Evolutionary conservation across 2,888 invertebrate species (phyloP).

Genomic region (Sinotaia quadrata): DNA sequence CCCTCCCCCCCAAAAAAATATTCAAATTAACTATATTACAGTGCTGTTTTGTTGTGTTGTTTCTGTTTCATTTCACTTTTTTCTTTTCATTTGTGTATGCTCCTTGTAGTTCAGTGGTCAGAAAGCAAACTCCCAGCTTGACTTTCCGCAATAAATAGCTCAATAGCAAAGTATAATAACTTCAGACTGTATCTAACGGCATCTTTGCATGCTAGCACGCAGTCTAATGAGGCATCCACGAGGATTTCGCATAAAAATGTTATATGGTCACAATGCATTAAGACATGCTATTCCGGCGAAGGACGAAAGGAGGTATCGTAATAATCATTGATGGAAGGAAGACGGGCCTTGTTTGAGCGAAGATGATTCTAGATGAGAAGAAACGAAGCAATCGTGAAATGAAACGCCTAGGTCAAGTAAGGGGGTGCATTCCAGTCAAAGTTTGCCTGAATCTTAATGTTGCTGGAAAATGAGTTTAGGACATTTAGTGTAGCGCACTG

Average conservation of each 20-base stretch:
- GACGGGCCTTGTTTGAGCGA: slow-evolving; percentile 1
- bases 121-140: slow-evolving; percentile 4
- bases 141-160: slow-evolving; percentile 7
- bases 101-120: slow-evolving; percentile 15
- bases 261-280: slow-evolving; percentile 10
- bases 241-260: slow-evolving; percentile 5
- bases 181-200: not conserved
- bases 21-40: too few relatives aligned
- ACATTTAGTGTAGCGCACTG: too few relatives aligned
- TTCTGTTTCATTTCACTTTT: too few relatives aligned
- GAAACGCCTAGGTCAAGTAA: too few relatives aligned
- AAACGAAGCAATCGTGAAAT: too few relatives aligned
- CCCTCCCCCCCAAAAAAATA: too few relatives aligned
- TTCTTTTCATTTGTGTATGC: too few relatives aligned
- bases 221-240: not conserved
- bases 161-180: slow-evolving; percentile 24
- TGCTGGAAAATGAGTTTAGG: too few relatives aligned
- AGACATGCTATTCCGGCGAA: not conserved
- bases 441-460: too few relatives aligned
- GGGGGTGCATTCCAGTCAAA: too few relatives aligned
- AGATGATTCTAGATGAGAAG: slow-evolving; percentile 5
- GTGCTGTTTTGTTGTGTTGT: too few relatives aligned
- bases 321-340: not conserved
- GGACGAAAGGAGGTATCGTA: not conserved
- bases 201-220: slow-evolving; percentile 16